Evolutionary conservation across 2,888 invertebrate genomes (phyloP).

Genomic region (Carabus problematicus): DNA sequence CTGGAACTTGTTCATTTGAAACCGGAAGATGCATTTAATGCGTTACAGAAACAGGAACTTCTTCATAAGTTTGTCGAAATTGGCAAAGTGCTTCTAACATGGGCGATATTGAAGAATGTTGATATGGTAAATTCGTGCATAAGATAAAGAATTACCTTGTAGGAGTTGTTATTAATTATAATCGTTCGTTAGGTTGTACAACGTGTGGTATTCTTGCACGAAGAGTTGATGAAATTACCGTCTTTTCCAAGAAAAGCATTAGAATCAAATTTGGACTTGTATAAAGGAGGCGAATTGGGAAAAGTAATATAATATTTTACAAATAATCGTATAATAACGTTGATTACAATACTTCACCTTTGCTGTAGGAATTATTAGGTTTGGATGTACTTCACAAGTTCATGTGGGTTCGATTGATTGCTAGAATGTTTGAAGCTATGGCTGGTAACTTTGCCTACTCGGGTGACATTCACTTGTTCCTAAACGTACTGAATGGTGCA

Average conservation of each 20-base stretch:
- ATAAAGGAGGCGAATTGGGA: slow-evolving; percentile 88
- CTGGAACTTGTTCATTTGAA: slow-evolving; percentile 93
- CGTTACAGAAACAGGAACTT: slow-evolving; percentile 88
- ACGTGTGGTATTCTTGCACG: slow-evolving; percentile 96
- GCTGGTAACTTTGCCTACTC: slow-evolving; percentile 96
- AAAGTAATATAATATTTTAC: slow-evolving; percentile 63
- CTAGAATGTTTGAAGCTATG: slow-evolving; percentile 98
- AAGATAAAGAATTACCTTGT: not conserved
- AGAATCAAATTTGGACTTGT: slow-evolving; percentile 94
- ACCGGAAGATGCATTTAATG: slow-evolving; percentile 87
- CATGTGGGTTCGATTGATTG: slow-evolving; percentile 97
- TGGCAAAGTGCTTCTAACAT: slow-evolving; percentile 90
- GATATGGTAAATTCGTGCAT: slow-evolving; percentile 71
- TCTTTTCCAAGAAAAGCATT: slow-evolving; percentile 98
- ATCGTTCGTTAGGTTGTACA: slow-evolving; percentile 78
- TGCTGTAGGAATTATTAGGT: slow-evolving; percentile 78
- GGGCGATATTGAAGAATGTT: slow-evolving; percentile 91
- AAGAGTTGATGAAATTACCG: slow-evolving; percentile 97
- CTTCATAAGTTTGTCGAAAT: slow-evolving; percentile 95
- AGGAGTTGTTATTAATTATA: not conserved
- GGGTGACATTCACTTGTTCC: slow-evolving; percentile 95
- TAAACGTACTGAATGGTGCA: slow-evolving; percentile 97
- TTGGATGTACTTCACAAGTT: slow-evolving; percentile 98
- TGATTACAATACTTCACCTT: not conserved
- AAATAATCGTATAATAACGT: slow-evolving; percentile 3